A percentile compares a stretch with the other conserved stretches of the same genome.
Evolutionary conservation across 2,888 invertebrate genomes (phyloP).

Genomic region (Branchipolynoe longqiensis): DNA sequence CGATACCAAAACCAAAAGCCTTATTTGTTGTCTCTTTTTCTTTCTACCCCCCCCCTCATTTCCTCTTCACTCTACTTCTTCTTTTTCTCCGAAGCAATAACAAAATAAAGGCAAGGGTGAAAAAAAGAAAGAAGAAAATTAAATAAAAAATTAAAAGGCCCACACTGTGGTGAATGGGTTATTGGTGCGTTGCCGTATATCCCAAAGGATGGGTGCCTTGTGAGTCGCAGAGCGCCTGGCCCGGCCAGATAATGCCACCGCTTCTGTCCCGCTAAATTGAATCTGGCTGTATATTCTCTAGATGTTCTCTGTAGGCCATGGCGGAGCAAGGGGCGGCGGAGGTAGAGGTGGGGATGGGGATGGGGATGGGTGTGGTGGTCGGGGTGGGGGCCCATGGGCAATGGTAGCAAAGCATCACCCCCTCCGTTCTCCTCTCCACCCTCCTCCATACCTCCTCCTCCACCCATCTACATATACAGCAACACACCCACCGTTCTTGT

Average conservation of each 20-base stretch:
- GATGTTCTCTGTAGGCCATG: neutral
- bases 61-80: neutral
- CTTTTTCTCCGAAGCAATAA: too few species aligned
- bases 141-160: too few species aligned
- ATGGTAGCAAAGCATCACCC: too few species aligned
- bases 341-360: neutral
- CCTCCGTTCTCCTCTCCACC: too few species aligned
- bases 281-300: conserved; percentile 45
- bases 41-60: neutral
- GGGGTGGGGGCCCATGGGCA: too few species aligned
- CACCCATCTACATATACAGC: too few species aligned
- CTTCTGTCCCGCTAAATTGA: conserved; percentile 37
- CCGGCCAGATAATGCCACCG: conserved; percentile 22
- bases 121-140: too few species aligned
- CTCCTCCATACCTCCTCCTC: too few species aligned
- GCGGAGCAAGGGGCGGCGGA: neutral
- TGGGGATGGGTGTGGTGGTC: neutral
- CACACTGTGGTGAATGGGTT: conserved; percentile 13
- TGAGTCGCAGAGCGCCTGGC: neutral
- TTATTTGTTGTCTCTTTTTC: too few species aligned
- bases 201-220: neutral
- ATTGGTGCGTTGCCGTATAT: neutral
- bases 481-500: too few species aligned
- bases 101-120: too few species aligned
- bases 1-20: conserved; percentile 33